These are phyloP conservation scores for Papilio machaon DNA, from an alignment of 1,140 invertebrate species.

Conservation along the genomic window DNA sequence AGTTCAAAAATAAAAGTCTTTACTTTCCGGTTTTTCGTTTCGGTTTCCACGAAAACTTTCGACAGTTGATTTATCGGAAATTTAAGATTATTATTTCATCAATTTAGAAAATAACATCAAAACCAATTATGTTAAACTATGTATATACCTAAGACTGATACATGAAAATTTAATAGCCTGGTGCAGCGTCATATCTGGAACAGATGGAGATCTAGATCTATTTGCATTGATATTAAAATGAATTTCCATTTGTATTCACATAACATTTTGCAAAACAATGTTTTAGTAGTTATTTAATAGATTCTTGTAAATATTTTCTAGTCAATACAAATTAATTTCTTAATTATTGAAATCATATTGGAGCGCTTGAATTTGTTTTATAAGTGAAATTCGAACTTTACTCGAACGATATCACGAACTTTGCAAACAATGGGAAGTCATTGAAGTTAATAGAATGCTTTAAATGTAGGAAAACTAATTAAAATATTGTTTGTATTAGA, in stretches of 20 bases:
- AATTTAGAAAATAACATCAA: no score
- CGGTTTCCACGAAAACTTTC: no score
- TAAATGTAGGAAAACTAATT: conserved; percentile 10
- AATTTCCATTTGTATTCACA: neutral
- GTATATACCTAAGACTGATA: neutral
- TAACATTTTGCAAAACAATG: neutral
- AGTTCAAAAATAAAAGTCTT: no score
- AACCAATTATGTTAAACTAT: no score
- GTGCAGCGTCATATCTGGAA: neutral
- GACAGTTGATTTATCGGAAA: no score
- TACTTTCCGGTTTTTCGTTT: no score
- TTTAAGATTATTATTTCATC: no score
- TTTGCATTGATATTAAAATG: neutral
- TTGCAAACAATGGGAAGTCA: conserved; percentile 4
- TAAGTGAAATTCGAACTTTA: conserved; percentile 6
- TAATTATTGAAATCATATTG: neutral
- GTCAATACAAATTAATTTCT: neutral
- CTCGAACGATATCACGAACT: neutral
- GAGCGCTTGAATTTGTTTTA: conserved; percentile 13
- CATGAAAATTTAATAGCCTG: neutral
- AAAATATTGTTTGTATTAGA: conserved; percentile 15
- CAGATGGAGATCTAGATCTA: neutral
- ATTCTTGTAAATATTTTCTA: neutral
- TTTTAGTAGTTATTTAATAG: neutral
- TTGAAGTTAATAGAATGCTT: conserved; percentile 12